Percentiles rank a stretch among this genome's conserved stretches.
Conservation (phyloP, 1,140 invertebrate species). For the Bicyclus anynana region DNA sequence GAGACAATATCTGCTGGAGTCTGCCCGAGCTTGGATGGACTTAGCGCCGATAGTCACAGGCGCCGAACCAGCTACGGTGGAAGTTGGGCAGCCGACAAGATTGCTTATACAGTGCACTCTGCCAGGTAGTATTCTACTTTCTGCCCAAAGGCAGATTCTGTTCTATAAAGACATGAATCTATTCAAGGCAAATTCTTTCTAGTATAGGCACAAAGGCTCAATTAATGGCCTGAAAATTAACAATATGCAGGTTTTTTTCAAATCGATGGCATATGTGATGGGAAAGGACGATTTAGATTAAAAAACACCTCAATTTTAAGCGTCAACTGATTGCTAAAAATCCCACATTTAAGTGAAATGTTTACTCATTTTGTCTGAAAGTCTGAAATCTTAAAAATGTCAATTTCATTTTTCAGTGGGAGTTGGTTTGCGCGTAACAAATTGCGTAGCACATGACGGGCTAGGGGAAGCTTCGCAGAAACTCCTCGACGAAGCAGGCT, state of each 20-base stretch:
- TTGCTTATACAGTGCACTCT: conserved; percentile 83
- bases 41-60: conserved; percentile 76
- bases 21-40: conserved; percentile 84
- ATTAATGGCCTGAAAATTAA: too few relatives aligned
- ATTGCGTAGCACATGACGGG: conserved; percentile 86
- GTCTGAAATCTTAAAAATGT: not conserved
- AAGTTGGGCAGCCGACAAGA: conserved; percentile 84
- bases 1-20: conserved; percentile 60
- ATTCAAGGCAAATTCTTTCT: too few relatives aligned
- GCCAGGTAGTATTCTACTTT: conserved; percentile 69
- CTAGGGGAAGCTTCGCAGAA: conserved; percentile 83
- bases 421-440: conserved; percentile 84
- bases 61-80: conserved; percentile 76
- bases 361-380: too few relatives aligned
- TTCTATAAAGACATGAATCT: too few relatives aligned
- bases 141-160: too few relatives aligned
- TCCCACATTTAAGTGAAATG: too few relatives aligned
- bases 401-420: conserved; percentile 72
- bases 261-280: too few relatives aligned
- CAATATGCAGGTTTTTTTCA: too few relatives aligned
- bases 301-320: too few relatives aligned
- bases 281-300: too few relatives aligned
- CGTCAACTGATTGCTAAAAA: too few relatives aligned
- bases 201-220: too few relatives aligned
- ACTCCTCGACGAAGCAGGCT: conserved; percentile 83